Evolutionary conservation across 92 coral and sea anemone species (phyloP).

Genomic region (Paragorgia papillata): DNA sequence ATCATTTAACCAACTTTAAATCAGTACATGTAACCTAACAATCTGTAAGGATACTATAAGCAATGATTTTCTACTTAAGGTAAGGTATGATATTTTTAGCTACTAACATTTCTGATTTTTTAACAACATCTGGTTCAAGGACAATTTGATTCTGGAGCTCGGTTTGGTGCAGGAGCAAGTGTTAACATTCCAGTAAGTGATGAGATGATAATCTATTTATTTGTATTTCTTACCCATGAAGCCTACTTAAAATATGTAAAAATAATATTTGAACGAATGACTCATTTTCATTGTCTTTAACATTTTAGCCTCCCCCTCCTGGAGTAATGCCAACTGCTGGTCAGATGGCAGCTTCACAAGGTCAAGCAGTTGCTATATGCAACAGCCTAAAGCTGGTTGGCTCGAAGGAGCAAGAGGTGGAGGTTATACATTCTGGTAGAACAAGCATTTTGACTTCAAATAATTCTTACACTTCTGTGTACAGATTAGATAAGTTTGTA

Average conservation of each 20-base stretch:
- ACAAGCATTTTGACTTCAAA: too few species aligned
- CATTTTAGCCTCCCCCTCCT: conserved; percentile 87
- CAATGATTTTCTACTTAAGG: too few species aligned
- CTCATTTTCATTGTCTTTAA: not conserved
- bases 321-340: conserved; percentile 76
- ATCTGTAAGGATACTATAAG: too few species aligned
- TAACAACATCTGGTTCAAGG: conserved; percentile 54
- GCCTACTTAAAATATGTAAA: too few species aligned
- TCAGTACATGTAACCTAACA: too few species aligned
- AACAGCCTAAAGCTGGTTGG: conserved; percentile 77
- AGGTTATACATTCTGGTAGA: conserved; percentile 91
- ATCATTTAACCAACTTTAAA: too few species aligned
- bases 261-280: not conserved
- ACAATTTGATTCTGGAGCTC: conserved; percentile 85
- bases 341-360: conserved; percentile 73
- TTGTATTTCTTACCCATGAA: too few species aligned
- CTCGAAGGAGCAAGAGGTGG: conserved; percentile 83
- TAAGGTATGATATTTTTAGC: too few species aligned
- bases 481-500: too few species aligned
- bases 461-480: not conserved
- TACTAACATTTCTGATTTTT: not conserved
- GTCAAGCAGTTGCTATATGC: conserved; percentile 75
- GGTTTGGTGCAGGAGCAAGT: conserved; percentile 79
- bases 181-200: conserved; percentile 81
- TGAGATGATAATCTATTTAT: not conserved